A percentile compares a stretch with the other conserved stretches of the same genome.
Evolutionary conservation across 2,113 vertebrate genomes (phyloP).

Genomic region (Coptodon bakossiorum): DNA sequence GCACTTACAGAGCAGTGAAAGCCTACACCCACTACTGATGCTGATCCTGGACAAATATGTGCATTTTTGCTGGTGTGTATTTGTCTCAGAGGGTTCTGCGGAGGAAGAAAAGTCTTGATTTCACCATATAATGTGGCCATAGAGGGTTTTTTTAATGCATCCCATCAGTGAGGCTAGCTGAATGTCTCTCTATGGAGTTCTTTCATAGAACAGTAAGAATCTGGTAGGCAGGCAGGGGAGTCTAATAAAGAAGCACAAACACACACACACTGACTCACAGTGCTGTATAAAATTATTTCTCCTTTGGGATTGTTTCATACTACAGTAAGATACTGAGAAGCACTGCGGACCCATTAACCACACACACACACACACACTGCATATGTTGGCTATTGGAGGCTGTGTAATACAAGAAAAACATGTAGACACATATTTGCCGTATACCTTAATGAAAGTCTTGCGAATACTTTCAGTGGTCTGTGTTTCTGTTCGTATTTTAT

Average conservation of each 20-base stretch:
- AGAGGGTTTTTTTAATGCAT: background rate
- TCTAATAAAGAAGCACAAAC: constrained; percentile 43
- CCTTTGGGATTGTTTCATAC: constrained; percentile 44
- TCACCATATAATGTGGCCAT: background rate
- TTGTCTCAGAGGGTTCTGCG: background rate
- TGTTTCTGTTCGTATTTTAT: background rate
- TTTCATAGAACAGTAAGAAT: constrained; percentile 42
- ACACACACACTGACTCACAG: constrained; percentile 15
- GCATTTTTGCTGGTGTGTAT: background rate
- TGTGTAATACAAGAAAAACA: constrained; percentile 15
- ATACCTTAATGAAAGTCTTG: background rate
- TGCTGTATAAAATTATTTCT: constrained; percentile 26
- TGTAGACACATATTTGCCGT: background rate
- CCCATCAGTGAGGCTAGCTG: background rate
- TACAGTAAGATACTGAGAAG: constrained; percentile 21
- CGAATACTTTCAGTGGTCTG: background rate
- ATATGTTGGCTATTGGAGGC: background rate
- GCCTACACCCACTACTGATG: background rate
- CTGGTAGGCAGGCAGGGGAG: constrained; percentile 29
- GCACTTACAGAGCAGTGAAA: background rate
- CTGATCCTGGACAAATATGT: background rate
- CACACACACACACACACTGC: constrained; percentile 17
- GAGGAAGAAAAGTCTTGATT: background rate
- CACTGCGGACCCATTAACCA: constrained; percentile 26
- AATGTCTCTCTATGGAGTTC: constrained; percentile 50